phyloP scores from a whole-genome alignment of 2,113 vertebrate genomes.

The Globicephala melas region DNA sequence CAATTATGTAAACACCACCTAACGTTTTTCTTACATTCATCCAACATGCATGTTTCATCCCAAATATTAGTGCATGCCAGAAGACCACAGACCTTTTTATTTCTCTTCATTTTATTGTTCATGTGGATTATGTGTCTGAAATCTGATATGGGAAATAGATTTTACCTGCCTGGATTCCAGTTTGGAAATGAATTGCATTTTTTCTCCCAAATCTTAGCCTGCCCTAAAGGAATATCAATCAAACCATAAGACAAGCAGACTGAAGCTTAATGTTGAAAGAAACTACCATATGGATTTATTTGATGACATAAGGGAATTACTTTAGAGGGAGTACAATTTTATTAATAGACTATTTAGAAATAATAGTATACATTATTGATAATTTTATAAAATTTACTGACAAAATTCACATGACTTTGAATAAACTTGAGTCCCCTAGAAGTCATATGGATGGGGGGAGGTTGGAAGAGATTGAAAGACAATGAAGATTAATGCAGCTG shows the following conservation, averaged over 20 bases:
- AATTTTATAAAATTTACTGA: neutral
- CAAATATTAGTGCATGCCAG: neutral
- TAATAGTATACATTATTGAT: neutral
- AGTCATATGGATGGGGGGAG: neutral
- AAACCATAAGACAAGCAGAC: neutral
- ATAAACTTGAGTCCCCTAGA: neutral
- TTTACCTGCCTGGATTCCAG: constrained; percentile 7
- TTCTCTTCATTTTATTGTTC: neutral
- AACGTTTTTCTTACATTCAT: constrained; percentile 17
- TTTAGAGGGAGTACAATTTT: neutral
- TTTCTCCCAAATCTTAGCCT: neutral
- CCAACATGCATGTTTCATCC: neutral
- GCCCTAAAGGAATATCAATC: constrained; percentile 9
- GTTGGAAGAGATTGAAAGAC: neutral
- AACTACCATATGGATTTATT: neutral
- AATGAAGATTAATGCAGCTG: neutral
- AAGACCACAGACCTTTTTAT: neutral
- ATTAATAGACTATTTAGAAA: neutral
- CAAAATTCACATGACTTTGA: neutral
- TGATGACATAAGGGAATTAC: neutral
- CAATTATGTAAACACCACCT: constrained; percentile 28
- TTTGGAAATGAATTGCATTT: neutral
- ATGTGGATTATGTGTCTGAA: neutral
- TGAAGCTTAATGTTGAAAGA: neutral
- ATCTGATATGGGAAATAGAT: neutral